Conservation (phyloP, 2,888 invertebrate genomes). For the Aelia acuminata region DNA sequence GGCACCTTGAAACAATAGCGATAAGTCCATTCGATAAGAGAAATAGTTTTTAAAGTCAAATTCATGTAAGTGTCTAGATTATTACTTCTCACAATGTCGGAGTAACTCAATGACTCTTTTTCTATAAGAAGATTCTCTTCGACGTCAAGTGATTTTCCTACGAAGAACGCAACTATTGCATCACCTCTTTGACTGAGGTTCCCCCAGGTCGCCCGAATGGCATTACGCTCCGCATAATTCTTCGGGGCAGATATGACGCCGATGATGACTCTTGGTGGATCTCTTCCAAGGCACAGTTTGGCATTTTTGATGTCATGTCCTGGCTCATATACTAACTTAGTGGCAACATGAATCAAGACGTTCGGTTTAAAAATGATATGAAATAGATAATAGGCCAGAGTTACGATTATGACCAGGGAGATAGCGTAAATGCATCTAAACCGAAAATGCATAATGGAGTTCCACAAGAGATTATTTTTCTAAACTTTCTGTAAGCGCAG, state of each 20-base stretch:
- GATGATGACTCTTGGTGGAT: neutral
- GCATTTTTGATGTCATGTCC: conserved; percentile 7
- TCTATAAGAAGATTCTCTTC: neutral
- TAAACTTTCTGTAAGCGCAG: too few relatives aligned
- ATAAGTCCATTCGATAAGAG: neutral
- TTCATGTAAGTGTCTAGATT: neutral
- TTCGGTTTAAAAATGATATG: neutral
- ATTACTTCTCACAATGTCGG: conserved; percentile 2
- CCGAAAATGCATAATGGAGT: neutral
- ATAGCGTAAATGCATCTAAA: neutral
- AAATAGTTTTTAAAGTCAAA: conserved; percentile 32
- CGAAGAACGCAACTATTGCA: neutral
- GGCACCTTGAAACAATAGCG: neutral
- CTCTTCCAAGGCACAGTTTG: neutral
- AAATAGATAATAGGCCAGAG: neutral
- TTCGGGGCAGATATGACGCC: conserved; percentile 12
- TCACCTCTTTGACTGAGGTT: neutral
- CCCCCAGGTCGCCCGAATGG: neutral
- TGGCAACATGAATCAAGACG: neutral
- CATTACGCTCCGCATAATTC: neutral
- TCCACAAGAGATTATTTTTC: neutral
- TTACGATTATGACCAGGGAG: neutral
- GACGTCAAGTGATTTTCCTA: neutral
- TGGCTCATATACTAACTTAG: neutral
- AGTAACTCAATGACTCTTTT: neutral